Evolutionary conservation across 1,140 invertebrate genomes (phyloP), one percentile per base, ranked within the genome.

Genomic region (Drosophila erecta): DNA sequence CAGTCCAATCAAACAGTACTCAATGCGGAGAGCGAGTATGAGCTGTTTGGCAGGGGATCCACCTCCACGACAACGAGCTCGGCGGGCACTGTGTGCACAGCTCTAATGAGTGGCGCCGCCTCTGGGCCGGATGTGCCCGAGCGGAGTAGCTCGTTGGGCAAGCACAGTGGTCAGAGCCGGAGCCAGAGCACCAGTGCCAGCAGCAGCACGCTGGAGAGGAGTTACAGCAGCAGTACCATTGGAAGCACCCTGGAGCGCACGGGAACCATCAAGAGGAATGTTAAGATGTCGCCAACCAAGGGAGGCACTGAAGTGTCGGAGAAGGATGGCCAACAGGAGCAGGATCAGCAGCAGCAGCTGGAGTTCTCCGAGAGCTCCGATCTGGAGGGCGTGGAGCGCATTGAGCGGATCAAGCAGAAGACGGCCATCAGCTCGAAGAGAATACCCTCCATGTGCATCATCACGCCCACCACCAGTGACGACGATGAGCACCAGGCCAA

Each of bases 371-470:
- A 97, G 93, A 96, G 96, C 30, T 97, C 96, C 1, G 96, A 97
- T 91, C 93, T 97, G 65, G 97, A 97, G 93, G 96, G 96, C 14
- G 94, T 96, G 44, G 96, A 97, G 77, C 94, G 96, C 84, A 96
- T 97, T 59, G 96, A 97, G 92, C 94, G 96, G 78, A 96, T 98
- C 53, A 93, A 96, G 67, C 95, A 95, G 12, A 98, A 98, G 93
- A 98, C 97, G 0, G 95, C 96, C 6, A 97, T 98, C 33, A 97
- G 96, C 72, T 96, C 95, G 11, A 96, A 96, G 76, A 94, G 97
- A 71, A 98, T 98, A 87, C 97, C 97, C 4, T 97, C 97, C 1
- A 97, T 98, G 96, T 98, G 97, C 92, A 96, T 97, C 0, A 97
- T 98, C 15, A 98, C 97, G 7, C 97, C 97, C 10, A 95, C 96